A percentile compares a stretch with the other conserved stretches of the same genome.
Evolutionary conservation across 2,113 vertebrate genomes (phyloP).

Genomic region (Neofelis nebulosa): DNA sequence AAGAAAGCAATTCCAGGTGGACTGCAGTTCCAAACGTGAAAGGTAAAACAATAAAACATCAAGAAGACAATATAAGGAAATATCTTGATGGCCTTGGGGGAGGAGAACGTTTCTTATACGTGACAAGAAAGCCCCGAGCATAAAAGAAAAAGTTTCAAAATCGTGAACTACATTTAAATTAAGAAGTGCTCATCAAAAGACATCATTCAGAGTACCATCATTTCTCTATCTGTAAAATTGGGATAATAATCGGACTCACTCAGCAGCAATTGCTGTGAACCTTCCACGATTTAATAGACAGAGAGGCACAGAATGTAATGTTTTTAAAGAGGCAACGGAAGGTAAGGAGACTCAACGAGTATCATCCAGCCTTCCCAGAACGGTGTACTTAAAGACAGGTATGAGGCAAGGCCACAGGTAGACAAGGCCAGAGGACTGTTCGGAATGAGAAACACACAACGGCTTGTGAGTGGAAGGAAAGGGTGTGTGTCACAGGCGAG

Average conservation of each 20-base stretch:
- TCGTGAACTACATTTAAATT: background rate
- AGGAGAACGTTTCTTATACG: background rate
- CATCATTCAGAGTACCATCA: background rate
- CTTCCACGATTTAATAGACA: background rate
- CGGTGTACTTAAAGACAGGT: fast-evolving
- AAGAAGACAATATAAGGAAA: background rate
- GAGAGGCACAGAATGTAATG: background rate
- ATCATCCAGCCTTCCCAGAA: background rate
- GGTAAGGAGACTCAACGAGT: background rate
- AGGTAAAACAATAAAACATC: background rate
- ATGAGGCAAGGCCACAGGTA: fast-evolving
- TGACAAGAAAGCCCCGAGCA: background rate
- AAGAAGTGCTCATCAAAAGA: background rate
- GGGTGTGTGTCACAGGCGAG: background rate
- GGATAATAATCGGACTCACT: background rate
- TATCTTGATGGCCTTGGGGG: no score
- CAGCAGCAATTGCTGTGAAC: background rate
- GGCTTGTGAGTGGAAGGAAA: background rate
- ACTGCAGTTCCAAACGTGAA: background rate
- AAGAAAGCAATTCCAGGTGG: background rate
- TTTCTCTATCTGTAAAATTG: background rate
- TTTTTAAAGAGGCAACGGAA: background rate
- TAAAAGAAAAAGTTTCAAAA: background rate
- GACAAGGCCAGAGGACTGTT: background rate
- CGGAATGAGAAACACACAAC: background rate